Evolutionary conservation across 2,113 vertebrate species (phyloP), one percentile per base, ranked within the genome.

Genomic region (Urocitellus parryii): DNA sequence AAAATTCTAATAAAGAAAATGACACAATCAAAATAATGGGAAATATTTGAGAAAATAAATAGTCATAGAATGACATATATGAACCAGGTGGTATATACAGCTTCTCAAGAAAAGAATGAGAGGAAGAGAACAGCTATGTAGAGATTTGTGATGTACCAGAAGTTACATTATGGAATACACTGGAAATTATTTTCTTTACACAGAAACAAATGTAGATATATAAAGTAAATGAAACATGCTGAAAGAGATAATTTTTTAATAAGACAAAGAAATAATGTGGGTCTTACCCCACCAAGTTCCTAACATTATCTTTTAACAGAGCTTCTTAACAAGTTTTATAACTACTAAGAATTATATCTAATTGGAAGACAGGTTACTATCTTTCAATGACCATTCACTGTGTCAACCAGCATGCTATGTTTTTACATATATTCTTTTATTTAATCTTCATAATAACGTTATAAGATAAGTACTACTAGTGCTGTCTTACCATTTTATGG

Each of bases 321-420:
- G 48, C 10, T 51, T 51, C 48, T 51, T 51, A 51, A 58, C 56
- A 58, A n/a, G 14, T 77, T 80, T 95, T 77, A 25, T 68, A 91
- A 88, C 87, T 90, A 95, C 42, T 91, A 83, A 96, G 53, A 91
- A 93, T 85, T 37, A 48, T 39, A 91, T 79, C 63, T 94, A 39
- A 67, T 29, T 89, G 10, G 45, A 91, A 17, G 6, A 86, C 1
- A 88, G 65, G 6, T 79, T 83, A 85, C 37, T 42, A 94, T 94
- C 72, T 82, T 88, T 90, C 95, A 96, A 8, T 93, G 58, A 80
- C 32, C 72, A 77, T 92, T 95, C 74, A 80, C n/a, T 45, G 8
- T 45, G 22, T 53, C 70, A 68, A 51, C 53, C 73, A 80, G 45
- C 70, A 22, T 83, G n/a, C 77, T 80, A 74, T 77, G 11, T 81